Conservation (phyloP, 2,113 vertebrate genomes). For the Bagarius yarrelli region DNA sequence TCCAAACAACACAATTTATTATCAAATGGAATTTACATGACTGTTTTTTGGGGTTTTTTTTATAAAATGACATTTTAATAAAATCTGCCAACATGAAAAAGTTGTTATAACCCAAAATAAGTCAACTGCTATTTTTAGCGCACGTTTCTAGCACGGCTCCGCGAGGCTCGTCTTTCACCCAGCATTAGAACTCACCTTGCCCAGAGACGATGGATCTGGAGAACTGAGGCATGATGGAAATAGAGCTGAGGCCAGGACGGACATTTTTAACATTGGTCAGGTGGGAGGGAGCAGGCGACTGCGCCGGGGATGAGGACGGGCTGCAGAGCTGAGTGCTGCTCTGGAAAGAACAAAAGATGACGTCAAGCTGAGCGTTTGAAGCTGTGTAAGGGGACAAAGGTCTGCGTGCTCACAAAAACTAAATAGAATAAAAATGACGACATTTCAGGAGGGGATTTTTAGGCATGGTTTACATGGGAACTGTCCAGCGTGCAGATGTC, state of each 20-base stretch:
- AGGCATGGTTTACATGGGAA: conserved; percentile 34
- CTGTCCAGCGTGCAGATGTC: conserved; percentile 65
- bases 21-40: not conserved
- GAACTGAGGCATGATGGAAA: conserved; percentile 82
- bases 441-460: not conserved
- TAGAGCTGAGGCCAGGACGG: conserved; percentile 77
- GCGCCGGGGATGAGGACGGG: conserved; percentile 83
- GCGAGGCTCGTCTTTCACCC: not conserved
- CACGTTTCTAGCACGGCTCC: not conserved
- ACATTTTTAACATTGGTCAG: conserved; percentile 82
- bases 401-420: not conserved
- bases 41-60: too few species aligned
- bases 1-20: not conserved
- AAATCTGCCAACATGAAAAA: not conserved
- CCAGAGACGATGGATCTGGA: conserved; percentile 79
- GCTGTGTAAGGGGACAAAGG: not conserved
- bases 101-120: not conserved
- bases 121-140: not conserved
- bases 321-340: conserved; percentile 84
- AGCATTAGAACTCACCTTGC: conserved; percentile 72
- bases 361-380: not conserved
- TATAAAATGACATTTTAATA: not conserved
- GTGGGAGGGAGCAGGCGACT: conserved; percentile 84
- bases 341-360: conserved; percentile 65
- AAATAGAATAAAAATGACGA: too few species aligned